Base-by-base conservation (phyloP, 2,888 invertebrate species). In the Agapetus fuscipes region DNA sequence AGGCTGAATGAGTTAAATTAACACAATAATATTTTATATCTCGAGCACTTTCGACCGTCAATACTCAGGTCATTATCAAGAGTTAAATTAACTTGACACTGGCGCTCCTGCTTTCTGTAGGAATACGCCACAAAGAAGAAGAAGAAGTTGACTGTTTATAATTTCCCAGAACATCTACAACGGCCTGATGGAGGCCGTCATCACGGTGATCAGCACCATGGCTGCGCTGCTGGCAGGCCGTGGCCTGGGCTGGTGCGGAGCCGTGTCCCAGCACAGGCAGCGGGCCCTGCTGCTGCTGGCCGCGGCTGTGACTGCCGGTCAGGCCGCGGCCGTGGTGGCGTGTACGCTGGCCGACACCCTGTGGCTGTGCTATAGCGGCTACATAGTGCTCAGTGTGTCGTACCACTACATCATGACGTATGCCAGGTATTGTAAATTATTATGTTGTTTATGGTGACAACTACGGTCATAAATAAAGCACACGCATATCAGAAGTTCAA, bases 351-450 rank as follows among this genome's bases (percentile, higher is more conserved):
- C 76, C 1, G 53, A 61, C 1, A 68, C 74, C 50, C 71, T 88
- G 32, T 76, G 77, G 59, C 63, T 81, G 6, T 79, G 85, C 4
- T 94, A 93, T 58, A 64, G 64, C 0, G 77, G 78, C 2, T 90
- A 89, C 51, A 68, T 89, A 7, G 54, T 79, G 3, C 83, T 83
- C 61, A 80, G 85, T 13, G 76, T 78, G 20, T 66, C 87, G 28
- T 91, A 81, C 56, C 85, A 89, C 50, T 83, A 84, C 51, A 76
- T 80, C 46, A 81, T 87, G 41, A 87, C 89, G 1, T 67, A 86
- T 37, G 80, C 85, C 10, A 71, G 70, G 69, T 68, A 10, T 9
- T 20, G 20, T n/a, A n/a, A n/a, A n/a, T n/a, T n/a, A n/a, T n/a
- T n/a, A n/a, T n/a, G n/a, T n/a, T n/a, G n/a, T n/a, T n/a, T n/a